Conservation (phyloP, 2,797 vertebrate species). For the Molossus alvarezi region DNA sequence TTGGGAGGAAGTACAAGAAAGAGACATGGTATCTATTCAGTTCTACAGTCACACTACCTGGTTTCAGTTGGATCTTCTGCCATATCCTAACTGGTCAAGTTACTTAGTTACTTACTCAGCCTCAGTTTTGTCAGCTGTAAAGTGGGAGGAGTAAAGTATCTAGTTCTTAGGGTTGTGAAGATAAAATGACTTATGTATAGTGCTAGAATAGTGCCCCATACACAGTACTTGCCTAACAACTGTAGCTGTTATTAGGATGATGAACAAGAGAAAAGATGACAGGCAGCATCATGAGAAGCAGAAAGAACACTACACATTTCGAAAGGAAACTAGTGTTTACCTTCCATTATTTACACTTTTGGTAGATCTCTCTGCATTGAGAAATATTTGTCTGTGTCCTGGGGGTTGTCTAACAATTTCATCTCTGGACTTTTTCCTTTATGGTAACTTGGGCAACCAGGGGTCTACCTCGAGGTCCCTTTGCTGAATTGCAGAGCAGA, state of each 20-base stretch:
- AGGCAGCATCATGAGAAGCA: too few species aligned
- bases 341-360: not conserved
- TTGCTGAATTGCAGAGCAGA: not conserved
- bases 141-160: not conserved
- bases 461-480: not conserved
- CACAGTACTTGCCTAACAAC: not conserved
- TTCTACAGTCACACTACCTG: not conserved
- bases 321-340: not conserved
- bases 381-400: not conserved
- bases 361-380: not conserved
- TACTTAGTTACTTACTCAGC: not conserved
- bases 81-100: not conserved
- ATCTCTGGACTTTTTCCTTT: not conserved
- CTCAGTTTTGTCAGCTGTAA: constrained; percentile 12
- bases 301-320: not conserved
- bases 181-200: not conserved
- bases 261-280: not conserved
- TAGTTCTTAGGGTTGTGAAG: not conserved
- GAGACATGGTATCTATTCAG: not conserved
- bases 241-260: not conserved
- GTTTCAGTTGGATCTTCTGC: not conserved
- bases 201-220: not conserved
- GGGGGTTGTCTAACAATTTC: not conserved
- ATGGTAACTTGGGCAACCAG: not conserved
- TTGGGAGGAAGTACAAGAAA: not conserved